phyloP scores from a whole-genome alignment of 2,113 vertebrate species.

The Serilophus lunatus region DNA sequence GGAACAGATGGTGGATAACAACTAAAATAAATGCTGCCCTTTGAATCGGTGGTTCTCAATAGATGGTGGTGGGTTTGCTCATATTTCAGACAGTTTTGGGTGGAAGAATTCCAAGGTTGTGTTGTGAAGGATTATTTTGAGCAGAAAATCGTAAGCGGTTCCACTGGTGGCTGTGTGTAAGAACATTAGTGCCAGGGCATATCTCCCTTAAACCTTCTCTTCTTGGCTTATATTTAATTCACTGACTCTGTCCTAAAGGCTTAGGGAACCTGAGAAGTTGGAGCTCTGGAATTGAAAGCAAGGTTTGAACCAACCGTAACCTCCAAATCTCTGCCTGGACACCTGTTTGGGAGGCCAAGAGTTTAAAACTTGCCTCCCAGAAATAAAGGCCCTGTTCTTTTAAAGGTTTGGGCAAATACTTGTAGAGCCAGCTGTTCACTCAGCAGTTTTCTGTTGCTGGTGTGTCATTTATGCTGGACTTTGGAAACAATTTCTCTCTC shows the following conservation, averaged over 20 bases:
- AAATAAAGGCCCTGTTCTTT: not conserved
- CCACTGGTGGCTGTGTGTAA: not conserved
- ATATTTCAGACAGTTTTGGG: not conserved
- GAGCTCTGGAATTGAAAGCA: not conserved
- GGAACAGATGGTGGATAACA: not conserved
- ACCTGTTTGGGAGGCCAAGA: not conserved
- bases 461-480: not conserved
- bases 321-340: not conserved
- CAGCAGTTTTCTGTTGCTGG: not conserved
- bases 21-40: not conserved
- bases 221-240: slow-evolving; percentile 15
- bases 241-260: not conserved
- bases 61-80: not conserved
- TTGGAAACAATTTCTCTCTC: accelerated
- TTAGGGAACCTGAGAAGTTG: not conserved
- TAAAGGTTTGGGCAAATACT: not conserved
- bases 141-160: slow-evolving; percentile 10
- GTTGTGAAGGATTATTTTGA: not conserved
- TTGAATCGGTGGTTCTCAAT: not conserved
- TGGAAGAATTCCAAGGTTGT: not conserved
- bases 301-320: not conserved
- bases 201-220: slow-evolving; percentile 7
- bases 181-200: not conserved
- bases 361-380: not conserved
- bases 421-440: not conserved